A percentile compares a stretch with the other conserved stretches of the same genome.
phyloP scores from a whole-genome alignment of 2,797 vertebrate species.

The Sebastes alutus region DNA sequence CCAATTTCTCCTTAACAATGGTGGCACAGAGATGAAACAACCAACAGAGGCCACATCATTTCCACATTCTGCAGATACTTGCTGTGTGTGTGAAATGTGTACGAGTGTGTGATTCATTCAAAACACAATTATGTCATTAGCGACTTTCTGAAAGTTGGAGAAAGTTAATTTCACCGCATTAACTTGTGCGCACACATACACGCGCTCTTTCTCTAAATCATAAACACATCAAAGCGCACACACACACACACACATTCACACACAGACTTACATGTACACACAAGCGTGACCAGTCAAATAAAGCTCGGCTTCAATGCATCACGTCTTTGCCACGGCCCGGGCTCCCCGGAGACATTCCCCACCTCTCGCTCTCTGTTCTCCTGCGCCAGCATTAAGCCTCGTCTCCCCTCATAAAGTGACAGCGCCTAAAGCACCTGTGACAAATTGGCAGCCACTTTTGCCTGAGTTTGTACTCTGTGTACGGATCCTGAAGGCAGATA shows the following conservation, averaged over 20 bases:
- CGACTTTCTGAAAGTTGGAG: constrained; percentile 22
- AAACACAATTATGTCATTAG: constrained; percentile 39
- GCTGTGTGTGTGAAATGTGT: not conserved
- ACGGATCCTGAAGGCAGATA: constrained; percentile 63
- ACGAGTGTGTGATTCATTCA: constrained; percentile 14
- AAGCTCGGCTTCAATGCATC: constrained; percentile 26
- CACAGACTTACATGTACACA: not conserved
- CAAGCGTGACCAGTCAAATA: constrained; percentile 17
- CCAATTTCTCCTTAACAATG: constrained; percentile 64
- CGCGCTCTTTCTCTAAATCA: constrained; percentile 4
- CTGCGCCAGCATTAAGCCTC: constrained; percentile 32
- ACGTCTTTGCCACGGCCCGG: not conserved
- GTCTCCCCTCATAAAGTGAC: constrained; percentile 58
- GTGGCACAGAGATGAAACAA: constrained; percentile 52
- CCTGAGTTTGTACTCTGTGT: constrained; percentile 62
- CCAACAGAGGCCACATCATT: constrained; percentile 27
- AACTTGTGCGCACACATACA: not conserved
- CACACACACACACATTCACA: not conserved
- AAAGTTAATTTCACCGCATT: constrained; percentile 37
- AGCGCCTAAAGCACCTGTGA: constrained; percentile 60
- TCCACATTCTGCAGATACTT: constrained; percentile 12
- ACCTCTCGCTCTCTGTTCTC: constrained; percentile 31
- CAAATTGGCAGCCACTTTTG: constrained; percentile 67
- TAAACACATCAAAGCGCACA: constrained; percentile 6
- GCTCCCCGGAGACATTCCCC: constrained; percentile 37